phyloP scores from a whole-genome alignment of 1,140 invertebrate genomes.

The Mizuhopecten yessoensis region DNA sequence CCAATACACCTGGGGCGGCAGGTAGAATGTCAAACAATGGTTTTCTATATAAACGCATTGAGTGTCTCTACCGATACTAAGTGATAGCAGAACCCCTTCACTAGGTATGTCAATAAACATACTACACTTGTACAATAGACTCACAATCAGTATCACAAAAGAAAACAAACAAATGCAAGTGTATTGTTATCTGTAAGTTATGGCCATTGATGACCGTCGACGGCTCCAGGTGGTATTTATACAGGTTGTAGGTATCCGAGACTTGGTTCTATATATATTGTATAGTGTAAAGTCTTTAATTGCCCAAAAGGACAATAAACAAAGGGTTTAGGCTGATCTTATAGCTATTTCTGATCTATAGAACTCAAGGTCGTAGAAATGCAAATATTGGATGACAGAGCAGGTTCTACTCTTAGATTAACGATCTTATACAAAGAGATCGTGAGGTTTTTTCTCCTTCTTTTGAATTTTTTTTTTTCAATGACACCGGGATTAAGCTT shows the following conservation, averaged over 20 bases:
- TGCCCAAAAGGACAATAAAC: constrained; percentile 5
- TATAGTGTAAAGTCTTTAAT: background rate
- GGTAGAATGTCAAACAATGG: background rate
- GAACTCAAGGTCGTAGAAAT: constrained; percentile 7
- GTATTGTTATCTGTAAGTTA: constrained; percentile 39
- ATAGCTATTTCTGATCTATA: background rate
- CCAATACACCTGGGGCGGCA: background rate
- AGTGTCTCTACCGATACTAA: constrained; percentile 3
- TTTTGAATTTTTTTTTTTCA: background rate
- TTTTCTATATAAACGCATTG: background rate
- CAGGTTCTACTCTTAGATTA: background rate
- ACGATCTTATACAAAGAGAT: background rate
- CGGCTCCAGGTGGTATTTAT: constrained; percentile 1
- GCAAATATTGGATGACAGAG: background rate
- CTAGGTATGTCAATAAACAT: background rate
- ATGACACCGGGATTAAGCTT: constrained; percentile 16
- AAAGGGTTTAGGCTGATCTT: background rate
- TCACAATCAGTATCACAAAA: constrained; percentile 38
- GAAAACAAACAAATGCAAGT: constrained; percentile 32
- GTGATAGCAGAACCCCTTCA: background rate
- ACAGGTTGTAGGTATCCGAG: background rate
- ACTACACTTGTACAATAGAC: background rate
- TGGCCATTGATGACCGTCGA: background rate
- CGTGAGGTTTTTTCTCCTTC: background rate
- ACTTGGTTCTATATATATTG: background rate